Evolutionary conservation across 2,888 invertebrate genomes (phyloP).

Genomic region (Caenorhabditis macrosperma): DNA sequence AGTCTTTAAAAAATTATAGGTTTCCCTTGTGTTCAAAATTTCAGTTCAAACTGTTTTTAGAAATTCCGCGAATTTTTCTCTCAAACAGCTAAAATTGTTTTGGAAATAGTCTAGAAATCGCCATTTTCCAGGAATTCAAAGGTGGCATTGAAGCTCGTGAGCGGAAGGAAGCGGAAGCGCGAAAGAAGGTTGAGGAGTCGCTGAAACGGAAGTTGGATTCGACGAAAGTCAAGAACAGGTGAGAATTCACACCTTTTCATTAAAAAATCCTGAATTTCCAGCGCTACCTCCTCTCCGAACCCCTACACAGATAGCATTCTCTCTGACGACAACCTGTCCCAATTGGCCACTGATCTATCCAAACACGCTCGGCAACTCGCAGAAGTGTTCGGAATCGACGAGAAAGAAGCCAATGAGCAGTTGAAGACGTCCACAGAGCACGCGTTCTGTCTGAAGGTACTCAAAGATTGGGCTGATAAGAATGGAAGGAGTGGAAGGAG

Average conservation of each 20-base stretch:
- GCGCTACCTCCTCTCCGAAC: constrained; percentile 28
- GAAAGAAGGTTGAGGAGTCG: constrained; percentile 58
- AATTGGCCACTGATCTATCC: constrained; percentile 46
- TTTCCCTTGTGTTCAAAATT: too few relatives aligned
- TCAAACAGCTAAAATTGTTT: neutral
- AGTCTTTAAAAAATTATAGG: neutral
- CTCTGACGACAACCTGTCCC: constrained; percentile 40
- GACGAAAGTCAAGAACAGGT: constrained; percentile 33
- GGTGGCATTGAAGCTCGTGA: constrained; percentile 47
- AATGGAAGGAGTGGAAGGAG: constrained; percentile 49
- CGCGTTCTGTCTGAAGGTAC: constrained; percentile 31
- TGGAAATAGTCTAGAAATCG: neutral
- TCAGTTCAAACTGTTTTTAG: too few relatives aligned
- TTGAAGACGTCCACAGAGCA: constrained; percentile 18
- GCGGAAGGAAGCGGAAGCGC: constrained; percentile 53
- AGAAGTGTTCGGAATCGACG: constrained; percentile 21
- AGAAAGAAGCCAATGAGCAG: neutral
- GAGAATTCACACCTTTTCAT: neutral
- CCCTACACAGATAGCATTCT: constrained; percentile 39
- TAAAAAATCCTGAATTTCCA: constrained; percentile 9
- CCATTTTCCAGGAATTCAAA: constrained; percentile 52
- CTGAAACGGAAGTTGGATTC: constrained; percentile 51
- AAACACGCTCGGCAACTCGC: constrained; percentile 33
- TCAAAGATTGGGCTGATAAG: constrained; percentile 53
- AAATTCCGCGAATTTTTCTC: too few relatives aligned